These are phyloP conservation scores for Diadromus collaris DNA, from an alignment of 2,888 invertebrate species.

Conservation along the genomic window DNA sequence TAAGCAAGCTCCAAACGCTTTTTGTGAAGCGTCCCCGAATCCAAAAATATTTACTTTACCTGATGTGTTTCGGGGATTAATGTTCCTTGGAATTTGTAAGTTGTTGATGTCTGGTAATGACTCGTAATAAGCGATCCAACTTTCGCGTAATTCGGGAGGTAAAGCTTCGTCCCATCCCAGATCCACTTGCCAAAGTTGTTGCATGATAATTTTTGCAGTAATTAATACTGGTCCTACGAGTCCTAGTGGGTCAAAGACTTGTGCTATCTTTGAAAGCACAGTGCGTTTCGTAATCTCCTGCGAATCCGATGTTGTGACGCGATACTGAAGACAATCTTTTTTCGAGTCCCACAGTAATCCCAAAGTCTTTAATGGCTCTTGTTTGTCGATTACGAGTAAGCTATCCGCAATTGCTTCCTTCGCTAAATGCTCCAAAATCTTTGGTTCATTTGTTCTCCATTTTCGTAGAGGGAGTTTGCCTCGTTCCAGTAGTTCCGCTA, in stretches of 20 bases:
- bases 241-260: conserved; percentile 57
- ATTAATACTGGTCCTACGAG: conserved; percentile 48
- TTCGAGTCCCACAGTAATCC: conserved; percentile 55
- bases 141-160: conserved; percentile 20
- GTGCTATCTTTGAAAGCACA: conserved; percentile 49
- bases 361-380: conserved; percentile 36
- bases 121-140: conserved; percentile 31
- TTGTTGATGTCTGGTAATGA: conserved; percentile 49
- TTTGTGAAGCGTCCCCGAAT: conserved; percentile 62
- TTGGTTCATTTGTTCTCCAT: conserved; percentile 51
- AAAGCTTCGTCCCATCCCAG: conserved; percentile 37
- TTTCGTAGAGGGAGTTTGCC: conserved; percentile 53
- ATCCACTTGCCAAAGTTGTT: conserved; percentile 40
- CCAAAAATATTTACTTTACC: conserved; percentile 57
- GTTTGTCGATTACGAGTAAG: conserved; percentile 34
- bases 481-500: conserved; percentile 34
- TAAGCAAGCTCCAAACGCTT: conserved; percentile 63
- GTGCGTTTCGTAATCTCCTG: conserved; percentile 43
- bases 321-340: too few species aligned
- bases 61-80: conserved; percentile 7
- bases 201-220: conserved; percentile 42
- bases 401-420: conserved; percentile 33
- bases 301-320: too few species aligned
- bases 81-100: conserved; percentile 22
- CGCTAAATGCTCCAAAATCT: conserved; percentile 17